Conservation (phyloP, 2,113 vertebrate genomes). For the Petrocephalus zakoni region DNA sequence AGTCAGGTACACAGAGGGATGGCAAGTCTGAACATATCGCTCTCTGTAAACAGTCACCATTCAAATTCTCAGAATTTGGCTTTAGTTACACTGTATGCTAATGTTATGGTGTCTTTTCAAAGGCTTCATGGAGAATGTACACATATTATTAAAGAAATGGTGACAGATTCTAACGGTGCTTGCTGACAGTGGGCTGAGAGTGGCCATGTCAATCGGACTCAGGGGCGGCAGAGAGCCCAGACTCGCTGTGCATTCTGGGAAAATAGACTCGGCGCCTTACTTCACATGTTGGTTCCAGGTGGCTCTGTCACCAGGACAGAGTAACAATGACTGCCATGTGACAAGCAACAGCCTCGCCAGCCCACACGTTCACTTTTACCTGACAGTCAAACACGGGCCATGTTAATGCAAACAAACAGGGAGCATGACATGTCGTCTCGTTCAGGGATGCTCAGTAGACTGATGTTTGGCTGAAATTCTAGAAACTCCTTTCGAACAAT, state of each 20-base stretch:
- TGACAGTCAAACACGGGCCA: background rate
- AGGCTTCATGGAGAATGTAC: background rate
- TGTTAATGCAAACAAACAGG: background rate
- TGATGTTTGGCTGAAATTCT: background rate
- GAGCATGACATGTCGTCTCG: background rate
- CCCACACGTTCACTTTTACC: no score
- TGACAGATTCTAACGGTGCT: background rate
- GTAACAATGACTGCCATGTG: background rate
- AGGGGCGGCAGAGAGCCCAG: background rate
- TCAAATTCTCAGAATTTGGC: background rate
- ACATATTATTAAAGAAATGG: background rate
- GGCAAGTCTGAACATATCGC: conserved; percentile 42
- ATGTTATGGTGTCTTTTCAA: background rate
- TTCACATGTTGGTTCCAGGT: background rate
- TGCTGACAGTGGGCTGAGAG: background rate
- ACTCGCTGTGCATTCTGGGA: background rate
- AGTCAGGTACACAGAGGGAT: conserved; percentile 23
- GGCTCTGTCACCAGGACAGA: background rate
- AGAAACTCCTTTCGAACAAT: background rate
- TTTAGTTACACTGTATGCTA: background rate
- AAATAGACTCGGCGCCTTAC: background rate
- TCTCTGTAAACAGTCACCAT: conserved; percentile 30
- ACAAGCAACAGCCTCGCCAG: background rate
- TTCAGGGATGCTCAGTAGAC: background rate
- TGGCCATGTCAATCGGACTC: background rate